Conservation (phyloP, 2,797 vertebrate species). For the Myripristis murdjan region DNA sequence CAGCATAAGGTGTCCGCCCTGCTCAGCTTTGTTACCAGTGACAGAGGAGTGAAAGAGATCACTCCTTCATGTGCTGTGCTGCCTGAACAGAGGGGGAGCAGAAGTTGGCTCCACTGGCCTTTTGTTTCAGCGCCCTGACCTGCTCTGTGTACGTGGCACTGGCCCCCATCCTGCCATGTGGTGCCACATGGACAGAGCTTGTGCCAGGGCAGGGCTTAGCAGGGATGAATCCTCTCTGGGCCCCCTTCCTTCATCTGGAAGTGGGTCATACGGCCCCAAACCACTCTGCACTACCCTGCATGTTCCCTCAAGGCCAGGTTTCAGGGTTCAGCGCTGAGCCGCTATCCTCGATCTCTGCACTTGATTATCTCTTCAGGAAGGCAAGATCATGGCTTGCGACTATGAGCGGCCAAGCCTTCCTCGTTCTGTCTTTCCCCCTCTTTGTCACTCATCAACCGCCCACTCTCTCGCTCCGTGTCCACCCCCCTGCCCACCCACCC, state of each 20-base stretch:
- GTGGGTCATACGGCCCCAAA: conserved; percentile 49
- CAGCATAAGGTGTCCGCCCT: conserved; percentile 46
- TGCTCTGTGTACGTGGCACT: conserved; percentile 57
- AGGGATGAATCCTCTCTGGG: conserved; percentile 33
- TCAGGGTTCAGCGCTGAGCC: conserved; percentile 16
- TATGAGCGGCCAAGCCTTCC: conserved; percentile 46
- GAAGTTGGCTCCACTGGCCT: conserved; percentile 60
- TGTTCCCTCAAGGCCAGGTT: conserved; percentile 18
- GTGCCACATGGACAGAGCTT: conserved; percentile 65
- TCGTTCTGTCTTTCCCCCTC: conserved; percentile 55
- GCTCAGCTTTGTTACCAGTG: conserved; percentile 41
- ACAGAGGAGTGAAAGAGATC: conserved; percentile 55
- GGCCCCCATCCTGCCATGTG: conserved; percentile 53
- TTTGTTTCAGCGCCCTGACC: conserved; percentile 67
- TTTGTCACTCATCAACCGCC: conserved; percentile 64
- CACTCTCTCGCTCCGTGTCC: conserved; percentile 32
- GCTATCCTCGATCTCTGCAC: conserved; percentile 26
- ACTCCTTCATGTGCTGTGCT: conserved; percentile 49
- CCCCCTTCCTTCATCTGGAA: conserved; percentile 62
- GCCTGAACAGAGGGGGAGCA: conserved; percentile 49
- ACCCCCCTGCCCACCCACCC: not conserved
- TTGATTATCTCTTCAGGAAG: conserved; percentile 46
- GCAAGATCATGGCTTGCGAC: conserved; percentile 36
- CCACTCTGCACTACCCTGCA: conserved; percentile 13
- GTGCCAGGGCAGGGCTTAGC: conserved; percentile 55